Evolutionary conservation across 2,113 vertebrate species (phyloP).

Genomic region (Nothobranchius furzeri): DNA sequence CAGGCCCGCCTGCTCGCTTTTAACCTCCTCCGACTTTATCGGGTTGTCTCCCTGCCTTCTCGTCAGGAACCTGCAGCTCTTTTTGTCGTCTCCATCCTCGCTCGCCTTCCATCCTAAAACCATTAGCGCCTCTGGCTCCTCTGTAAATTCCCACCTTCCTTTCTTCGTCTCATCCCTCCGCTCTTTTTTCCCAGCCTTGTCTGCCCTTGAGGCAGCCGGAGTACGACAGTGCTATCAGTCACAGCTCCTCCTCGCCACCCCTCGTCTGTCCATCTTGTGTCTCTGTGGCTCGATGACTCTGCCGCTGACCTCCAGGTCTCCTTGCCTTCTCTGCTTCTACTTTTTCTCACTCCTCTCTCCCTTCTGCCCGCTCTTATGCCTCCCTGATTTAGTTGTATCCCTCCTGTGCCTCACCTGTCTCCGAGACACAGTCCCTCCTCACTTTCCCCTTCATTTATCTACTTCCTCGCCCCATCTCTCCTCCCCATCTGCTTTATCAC

Average conservation of each 20-base stretch:
- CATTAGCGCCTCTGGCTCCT: constrained; percentile 45
- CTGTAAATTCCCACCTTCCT: constrained; percentile 56
- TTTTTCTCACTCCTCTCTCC: constrained; percentile 26
- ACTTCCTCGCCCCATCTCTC: constrained; percentile 22
- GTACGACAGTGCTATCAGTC: constrained; percentile 74
- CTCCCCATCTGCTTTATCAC: constrained; percentile 13
- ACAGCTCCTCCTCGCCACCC: constrained; percentile 41
- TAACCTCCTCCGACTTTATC: background rate
- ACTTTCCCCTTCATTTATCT: constrained; percentile 13
- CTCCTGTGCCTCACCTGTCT: constrained; percentile 3
- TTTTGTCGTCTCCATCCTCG: constrained; percentile 29
- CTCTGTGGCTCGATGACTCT: constrained; percentile 47
- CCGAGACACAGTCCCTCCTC: background rate
- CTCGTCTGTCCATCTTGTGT: constrained; percentile 36
- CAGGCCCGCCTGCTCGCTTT: background rate
- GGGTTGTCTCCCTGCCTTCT: constrained; percentile 26
- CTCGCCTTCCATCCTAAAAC: constrained; percentile 47
- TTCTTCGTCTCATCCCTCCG: constrained; percentile 46
- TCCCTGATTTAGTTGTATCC: background rate
- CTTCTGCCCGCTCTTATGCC: background rate
- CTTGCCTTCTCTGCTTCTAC: constrained; percentile 29
- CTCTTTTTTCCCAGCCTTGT: constrained; percentile 45
- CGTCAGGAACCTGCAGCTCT: constrained; percentile 14
- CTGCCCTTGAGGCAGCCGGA: constrained; percentile 71
- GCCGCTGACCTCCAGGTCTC: constrained; percentile 54